Percentiles rank a stretch among this genome's conserved stretches.
phyloP scores from a whole-genome alignment of 2,888 invertebrate species.

The Eledone cirrhosa region DNA sequence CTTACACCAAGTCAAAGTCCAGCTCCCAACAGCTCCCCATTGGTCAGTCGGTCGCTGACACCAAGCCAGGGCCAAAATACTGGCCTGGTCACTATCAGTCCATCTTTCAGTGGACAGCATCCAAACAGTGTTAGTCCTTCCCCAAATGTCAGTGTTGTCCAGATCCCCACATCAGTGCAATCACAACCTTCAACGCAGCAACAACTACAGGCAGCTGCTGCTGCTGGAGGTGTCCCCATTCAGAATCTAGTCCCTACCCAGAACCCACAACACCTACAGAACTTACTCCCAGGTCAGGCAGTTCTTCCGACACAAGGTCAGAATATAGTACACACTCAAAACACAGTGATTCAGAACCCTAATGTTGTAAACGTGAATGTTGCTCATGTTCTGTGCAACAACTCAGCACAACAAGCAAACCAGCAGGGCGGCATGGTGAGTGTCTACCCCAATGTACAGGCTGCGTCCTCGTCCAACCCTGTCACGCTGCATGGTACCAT shows the following conservation, averaged over 20 bases:
- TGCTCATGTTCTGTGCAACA: constrained; percentile 50
- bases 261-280: constrained; percentile 37
- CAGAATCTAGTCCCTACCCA: constrained; percentile 31
- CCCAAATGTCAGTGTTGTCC: constrained; percentile 45
- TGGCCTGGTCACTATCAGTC: constrained; percentile 35
- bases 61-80: constrained; percentile 31
- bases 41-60: constrained; percentile 45
- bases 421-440: constrained; percentile 36
- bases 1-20: constrained; percentile 42
- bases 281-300: constrained; percentile 43
- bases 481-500: constrained; percentile 54
- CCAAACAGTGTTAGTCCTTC: constrained; percentile 37
- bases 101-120: constrained; percentile 38
- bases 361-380: constrained; percentile 58
- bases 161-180: constrained; percentile 39
- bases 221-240: constrained; percentile 26
- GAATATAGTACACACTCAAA: constrained; percentile 52
- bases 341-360: constrained; percentile 56
- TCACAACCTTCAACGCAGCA: constrained; percentile 34
- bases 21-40: constrained; percentile 40
- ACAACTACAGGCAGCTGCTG: constrained; percentile 28
- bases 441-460: constrained; percentile 36
- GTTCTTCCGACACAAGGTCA: constrained; percentile 36
- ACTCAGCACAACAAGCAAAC: constrained; percentile 38
- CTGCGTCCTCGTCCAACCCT: constrained; percentile 38